phyloP scores from a whole-genome alignment of 2,797 vertebrate species.

The Enteromius paludinosus region DNA sequence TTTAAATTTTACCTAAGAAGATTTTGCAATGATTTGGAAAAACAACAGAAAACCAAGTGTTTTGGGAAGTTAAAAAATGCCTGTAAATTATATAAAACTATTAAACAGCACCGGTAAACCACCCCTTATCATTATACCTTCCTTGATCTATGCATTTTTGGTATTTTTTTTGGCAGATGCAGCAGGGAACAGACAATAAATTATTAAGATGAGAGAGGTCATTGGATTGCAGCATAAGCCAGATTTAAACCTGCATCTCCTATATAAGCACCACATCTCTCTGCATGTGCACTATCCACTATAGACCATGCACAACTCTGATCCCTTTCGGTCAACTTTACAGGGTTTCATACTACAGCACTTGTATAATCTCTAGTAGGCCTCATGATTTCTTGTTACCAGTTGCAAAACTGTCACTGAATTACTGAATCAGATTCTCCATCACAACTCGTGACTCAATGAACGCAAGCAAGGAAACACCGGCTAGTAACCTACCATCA shows the following conservation, averaged over 20 bases:
- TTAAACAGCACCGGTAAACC: neutral
- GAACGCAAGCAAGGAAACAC: neutral
- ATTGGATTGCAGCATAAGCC: neutral
- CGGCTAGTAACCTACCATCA: slow-evolving; percentile 5
- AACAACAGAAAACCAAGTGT: neutral
- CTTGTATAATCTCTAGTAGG: neutral
- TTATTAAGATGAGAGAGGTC: neutral
- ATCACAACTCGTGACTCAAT: neutral
- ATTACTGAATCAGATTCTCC: neutral
- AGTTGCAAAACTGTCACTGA: slow-evolving; percentile 12
- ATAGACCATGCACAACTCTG: neutral
- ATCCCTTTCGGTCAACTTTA: neutral
- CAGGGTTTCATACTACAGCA: neutral
- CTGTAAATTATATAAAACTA: neutral
- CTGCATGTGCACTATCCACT: neutral
- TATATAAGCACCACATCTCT: neutral
- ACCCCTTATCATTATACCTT: neutral
- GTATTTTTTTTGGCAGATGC: neutral
- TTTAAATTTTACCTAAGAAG: neutral
- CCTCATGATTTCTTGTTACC: neutral
- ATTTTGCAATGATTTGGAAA: neutral
- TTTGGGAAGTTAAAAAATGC: neutral
- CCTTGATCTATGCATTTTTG: neutral
- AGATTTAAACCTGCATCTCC: neutral
- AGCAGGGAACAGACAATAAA: neutral